Evolutionary conservation across 2,888 invertebrate species (phyloP).

Genomic region (Amiota communis): DNA sequence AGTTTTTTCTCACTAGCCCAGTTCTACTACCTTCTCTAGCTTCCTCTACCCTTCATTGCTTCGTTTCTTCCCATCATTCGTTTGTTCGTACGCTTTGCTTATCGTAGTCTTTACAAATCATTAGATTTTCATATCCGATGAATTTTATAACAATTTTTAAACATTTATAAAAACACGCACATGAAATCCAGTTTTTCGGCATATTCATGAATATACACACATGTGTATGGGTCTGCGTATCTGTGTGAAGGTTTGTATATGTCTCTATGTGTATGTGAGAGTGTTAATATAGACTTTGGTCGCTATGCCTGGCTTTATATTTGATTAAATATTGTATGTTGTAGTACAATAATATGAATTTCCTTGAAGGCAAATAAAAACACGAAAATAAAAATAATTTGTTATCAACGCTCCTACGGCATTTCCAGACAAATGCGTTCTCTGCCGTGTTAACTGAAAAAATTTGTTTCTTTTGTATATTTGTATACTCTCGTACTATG

Average conservation of each 20-base stretch:
- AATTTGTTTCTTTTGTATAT: neutral
- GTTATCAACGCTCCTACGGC: neutral
- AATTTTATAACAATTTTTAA: conserved; percentile 62
- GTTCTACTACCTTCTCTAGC: no score
- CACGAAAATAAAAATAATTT: neutral
- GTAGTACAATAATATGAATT: no score
- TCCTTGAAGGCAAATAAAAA: conserved; percentile 50
- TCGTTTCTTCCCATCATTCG: neutral
- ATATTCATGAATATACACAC: neutral
- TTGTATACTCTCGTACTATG: no score
- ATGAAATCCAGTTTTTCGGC: neutral
- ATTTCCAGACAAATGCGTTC: conserved; percentile 5
- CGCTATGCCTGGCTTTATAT: conserved; percentile 49
- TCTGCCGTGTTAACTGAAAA: neutral
- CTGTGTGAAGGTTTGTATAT: neutral
- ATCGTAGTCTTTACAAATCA: conserved; percentile 69
- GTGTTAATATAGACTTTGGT: conserved; percentile 5
- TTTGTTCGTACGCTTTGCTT: conserved; percentile 45
- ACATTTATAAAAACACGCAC: conserved; percentile 49
- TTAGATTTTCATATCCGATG: conserved; percentile 70
- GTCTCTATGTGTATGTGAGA: neutral
- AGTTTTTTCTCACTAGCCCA: conserved; percentile 5
- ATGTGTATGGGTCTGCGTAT: neutral
- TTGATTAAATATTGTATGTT: conserved; percentile 54
- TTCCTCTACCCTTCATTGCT: neutral